Percentiles rank a stretch among this genome's conserved stretches.
These are phyloP conservation scores for Sebastolobus altivelis DNA, from an alignment of 2,797 vertebrate species.

Conservation along the genomic window DNA sequence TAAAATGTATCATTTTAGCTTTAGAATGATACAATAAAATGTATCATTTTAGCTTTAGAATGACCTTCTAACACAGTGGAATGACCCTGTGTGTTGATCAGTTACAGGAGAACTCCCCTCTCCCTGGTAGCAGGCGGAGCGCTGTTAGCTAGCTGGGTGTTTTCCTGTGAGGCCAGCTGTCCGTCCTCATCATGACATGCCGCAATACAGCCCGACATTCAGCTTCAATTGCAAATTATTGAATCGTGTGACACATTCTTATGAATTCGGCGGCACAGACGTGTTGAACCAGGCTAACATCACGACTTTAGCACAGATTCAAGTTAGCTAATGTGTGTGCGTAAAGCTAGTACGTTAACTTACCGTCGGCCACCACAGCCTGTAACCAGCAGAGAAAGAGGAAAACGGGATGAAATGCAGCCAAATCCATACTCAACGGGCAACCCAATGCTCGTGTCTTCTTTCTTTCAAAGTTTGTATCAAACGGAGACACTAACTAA, in stretches of 20 bases:
- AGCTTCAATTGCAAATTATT: fast-evolving
- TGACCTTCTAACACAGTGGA: background rate
- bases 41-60: background rate
- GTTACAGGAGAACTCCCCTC: no score
- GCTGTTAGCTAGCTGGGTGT: background rate
- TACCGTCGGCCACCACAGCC: fast-evolving
- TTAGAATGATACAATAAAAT: no score
- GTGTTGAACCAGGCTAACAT: fast-evolving
- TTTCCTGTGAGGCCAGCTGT: background rate
- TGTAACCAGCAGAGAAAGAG: fast-evolving
- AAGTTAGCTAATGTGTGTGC: background rate
- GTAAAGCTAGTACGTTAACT: background rate
- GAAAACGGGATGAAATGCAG: background rate
- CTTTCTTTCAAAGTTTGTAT: fast-evolving
- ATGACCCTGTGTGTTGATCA: background rate
- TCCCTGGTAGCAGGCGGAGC: no score
- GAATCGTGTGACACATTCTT: fast-evolving
- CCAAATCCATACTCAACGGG: background rate
- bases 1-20: no score
- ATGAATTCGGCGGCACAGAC: fast-evolving
- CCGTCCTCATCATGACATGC: no score
- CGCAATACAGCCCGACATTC: background rate
- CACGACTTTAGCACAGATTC: background rate
- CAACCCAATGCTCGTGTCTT: background rate
- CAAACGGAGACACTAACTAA: background rate